Conservation (phyloP, 2,888 invertebrate genomes). For the Scaptodrosophila latifasciaeformis region DNA sequence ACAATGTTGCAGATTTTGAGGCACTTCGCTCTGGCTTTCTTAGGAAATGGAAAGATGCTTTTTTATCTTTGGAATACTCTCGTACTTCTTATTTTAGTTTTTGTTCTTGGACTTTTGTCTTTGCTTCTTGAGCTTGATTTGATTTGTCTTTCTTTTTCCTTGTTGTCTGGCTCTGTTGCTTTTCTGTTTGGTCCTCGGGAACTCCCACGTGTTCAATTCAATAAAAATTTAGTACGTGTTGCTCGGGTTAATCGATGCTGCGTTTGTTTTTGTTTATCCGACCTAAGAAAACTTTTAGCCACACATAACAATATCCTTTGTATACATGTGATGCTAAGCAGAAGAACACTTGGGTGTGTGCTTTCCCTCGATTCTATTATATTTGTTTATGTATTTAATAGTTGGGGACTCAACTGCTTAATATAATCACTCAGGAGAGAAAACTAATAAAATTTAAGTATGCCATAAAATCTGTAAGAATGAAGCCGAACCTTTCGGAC, state of each 20-base stretch:
- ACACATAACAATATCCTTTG: too few species aligned
- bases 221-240: conserved; percentile 30
- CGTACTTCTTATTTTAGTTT: neutral
- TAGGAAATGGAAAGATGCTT: too few species aligned
- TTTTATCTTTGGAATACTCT: neutral
- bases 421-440: neutral
- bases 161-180: too few species aligned
- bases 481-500: too few species aligned
- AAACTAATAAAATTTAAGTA: neutral
- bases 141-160: neutral
- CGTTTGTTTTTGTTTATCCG: neutral
- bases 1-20: too few species aligned
- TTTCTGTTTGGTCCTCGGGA: conserved; percentile 7
- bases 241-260: conserved; percentile 32
- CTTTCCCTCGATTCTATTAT: neutral
- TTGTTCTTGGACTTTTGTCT: neutral
- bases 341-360: neutral
- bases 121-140: neutral
- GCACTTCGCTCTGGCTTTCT: too few species aligned
- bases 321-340: neutral
- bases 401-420: neutral
- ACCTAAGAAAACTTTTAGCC: too few species aligned
- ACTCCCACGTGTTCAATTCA: conserved; percentile 22
- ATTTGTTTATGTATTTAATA: neutral
- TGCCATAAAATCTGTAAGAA: neutral